These are phyloP conservation scores for Cheiracanthium punctorium DNA, from an alignment of 2,888 invertebrate species.

Conservation along the genomic window DNA sequence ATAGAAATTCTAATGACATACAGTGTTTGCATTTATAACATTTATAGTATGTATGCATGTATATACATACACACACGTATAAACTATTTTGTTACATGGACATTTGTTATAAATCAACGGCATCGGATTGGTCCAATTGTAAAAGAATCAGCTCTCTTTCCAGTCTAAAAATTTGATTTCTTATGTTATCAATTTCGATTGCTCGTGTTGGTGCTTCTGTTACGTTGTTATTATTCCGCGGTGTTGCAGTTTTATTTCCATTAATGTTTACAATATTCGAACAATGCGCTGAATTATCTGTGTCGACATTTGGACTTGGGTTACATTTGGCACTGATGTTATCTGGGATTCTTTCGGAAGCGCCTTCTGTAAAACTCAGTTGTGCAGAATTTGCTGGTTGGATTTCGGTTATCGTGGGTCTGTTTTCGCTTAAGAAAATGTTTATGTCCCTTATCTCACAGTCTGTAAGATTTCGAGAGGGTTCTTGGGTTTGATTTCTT, in stretches of 20 bases:
- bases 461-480: background rate
- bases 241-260: background rate
- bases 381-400: background rate
- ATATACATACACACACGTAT: background rate
- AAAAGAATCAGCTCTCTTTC: constrained; percentile 60
- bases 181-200: constrained; percentile 24
- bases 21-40: background rate
- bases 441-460: background rate
- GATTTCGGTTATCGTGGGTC: background rate
- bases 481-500: background rate
- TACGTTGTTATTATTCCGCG: background rate
- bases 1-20: no score
- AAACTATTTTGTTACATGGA: background rate
- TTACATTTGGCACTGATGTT: constrained; percentile 16
- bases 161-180: constrained; percentile 54
- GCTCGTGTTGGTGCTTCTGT: background rate
- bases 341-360: background rate
- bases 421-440: background rate
- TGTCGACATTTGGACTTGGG: no score
- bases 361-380: background rate
- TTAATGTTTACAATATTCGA: background rate
- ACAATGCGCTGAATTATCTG: background rate
- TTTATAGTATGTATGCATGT: background rate
- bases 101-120: constrained; percentile 61
- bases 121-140: constrained; percentile 58